Base-by-base conservation (phyloP, 1,140 invertebrate genomes). In the Limonius californicus region DNA sequence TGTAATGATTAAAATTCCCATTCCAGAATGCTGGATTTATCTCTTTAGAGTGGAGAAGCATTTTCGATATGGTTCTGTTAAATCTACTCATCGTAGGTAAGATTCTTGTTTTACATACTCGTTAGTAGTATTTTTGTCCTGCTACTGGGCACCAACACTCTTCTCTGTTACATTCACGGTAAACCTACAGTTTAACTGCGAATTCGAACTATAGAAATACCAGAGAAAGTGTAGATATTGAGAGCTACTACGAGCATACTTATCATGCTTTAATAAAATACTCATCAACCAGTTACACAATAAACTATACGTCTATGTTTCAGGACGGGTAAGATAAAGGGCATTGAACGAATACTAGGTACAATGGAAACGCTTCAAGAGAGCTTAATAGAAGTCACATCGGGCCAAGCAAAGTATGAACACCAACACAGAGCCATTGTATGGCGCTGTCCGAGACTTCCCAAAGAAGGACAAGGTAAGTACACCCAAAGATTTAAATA, bases 1-100 rank as follows among this genome's bases (percentile, higher is more conserved):
- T 79, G 96, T 99, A 42, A 89, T 92, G 73, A 90, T 99, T 35
- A 84, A 94, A 57, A 97, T 99, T 77, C 96, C 97, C 3, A 95
- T 99, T 66, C 98, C 98, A 19, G 97, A 99, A 80, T 93, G 91
- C 72, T 99, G 98, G 98, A 95, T 99, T 70, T 99, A 99, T 78
- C 82, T 98, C 70, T 99, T 99, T 79, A 84, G 98, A 63, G 95
- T 98, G 15, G 97, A 99, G 77, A 97, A 98, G 73, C 92, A 98
- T 77, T 99, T 98, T 81, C 85, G 96, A 72, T 98, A 98, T 77
- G 98, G 98, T n/a, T 98, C 96, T 2, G 92, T 99, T 0, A 98
- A 99, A 79, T 96, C 96, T 0, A 92, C 95, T 15, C 93, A 95
- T 70, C 83, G 95, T 77, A 86, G 88, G 82, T 84, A 76, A n/a